A percentile compares a stretch with the other conserved stretches of the same genome.
Conservation (phyloP, 2,888 invertebrate species). For the Philopedon plagiatum region DNA sequence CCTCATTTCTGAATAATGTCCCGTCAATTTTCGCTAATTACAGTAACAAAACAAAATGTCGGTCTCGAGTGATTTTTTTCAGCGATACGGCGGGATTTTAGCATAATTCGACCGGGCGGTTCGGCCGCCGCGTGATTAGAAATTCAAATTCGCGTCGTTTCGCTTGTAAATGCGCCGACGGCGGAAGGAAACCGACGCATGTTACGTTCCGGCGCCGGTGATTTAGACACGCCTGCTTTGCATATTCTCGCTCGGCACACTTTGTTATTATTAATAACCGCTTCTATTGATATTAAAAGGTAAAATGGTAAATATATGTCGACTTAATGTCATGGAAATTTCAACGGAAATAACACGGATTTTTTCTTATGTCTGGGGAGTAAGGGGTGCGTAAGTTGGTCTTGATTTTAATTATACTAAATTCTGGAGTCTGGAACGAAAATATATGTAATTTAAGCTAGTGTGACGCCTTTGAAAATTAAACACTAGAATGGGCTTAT, state of each 20-base stretch:
- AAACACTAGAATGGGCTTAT: too few species aligned
- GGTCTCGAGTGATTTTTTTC: conserved; percentile 50
- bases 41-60: conserved; percentile 58
- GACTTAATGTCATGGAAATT: conserved; percentile 35
- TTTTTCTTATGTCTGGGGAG: too few species aligned
- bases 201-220: conserved; percentile 63
- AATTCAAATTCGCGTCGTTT: conserved; percentile 58
- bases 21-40: conserved; percentile 56
- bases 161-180: conserved; percentile 57
- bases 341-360: conserved; percentile 18
- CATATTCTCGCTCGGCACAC: conserved; percentile 46
- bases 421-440: too few species aligned
- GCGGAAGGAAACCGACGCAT: conserved; percentile 61
- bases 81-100: conserved; percentile 45
- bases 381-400: too few species aligned
- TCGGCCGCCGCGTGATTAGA: conserved; percentile 52
- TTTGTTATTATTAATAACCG: conserved; percentile 57
- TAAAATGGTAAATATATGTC: conserved; percentile 31
- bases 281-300: conserved; percentile 44
- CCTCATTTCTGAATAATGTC: conserved; percentile 52
- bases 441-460: too few species aligned
- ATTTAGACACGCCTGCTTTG: conserved; percentile 55
- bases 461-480: too few species aligned
- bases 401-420: too few species aligned
- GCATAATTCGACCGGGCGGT: conserved; percentile 41